phyloP scores from a whole-genome alignment of 2,797 vertebrate species.

The Urocyon cinereoargenteus region DNA sequence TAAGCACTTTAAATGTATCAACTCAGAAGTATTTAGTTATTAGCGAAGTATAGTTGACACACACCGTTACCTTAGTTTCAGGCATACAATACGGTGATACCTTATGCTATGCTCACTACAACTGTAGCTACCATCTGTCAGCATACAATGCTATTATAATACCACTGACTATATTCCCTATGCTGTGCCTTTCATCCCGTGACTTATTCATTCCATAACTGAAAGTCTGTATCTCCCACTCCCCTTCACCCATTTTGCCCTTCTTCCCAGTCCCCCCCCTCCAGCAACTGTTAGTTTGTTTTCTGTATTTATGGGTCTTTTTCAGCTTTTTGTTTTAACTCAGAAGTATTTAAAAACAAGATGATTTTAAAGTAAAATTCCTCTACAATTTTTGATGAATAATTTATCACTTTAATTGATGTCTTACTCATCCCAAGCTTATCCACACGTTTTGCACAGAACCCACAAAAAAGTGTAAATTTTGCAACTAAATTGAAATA shows the following conservation, averaged over 20 bases:
- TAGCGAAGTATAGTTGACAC: background rate
- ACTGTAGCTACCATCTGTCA: background rate
- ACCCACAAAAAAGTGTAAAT: background rate
- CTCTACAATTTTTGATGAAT: background rate
- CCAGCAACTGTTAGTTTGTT: background rate
- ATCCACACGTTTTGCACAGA: background rate
- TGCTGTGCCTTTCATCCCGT: background rate
- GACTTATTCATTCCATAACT: background rate
- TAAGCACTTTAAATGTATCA: background rate
- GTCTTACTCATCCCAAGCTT: background rate
- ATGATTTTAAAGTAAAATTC: slow-evolving; percentile 29
- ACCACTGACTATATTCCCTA: background rate
- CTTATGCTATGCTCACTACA: background rate
- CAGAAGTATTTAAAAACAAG: background rate
- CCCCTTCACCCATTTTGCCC: background rate
- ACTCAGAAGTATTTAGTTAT: background rate
- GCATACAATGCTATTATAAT: background rate
- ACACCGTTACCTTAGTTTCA: background rate
- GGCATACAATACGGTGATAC: background rate
- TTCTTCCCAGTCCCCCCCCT: background rate
- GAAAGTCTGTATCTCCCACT: background rate
- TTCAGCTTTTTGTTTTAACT: background rate
- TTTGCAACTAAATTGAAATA: slow-evolving; percentile 25
- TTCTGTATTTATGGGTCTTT: background rate
- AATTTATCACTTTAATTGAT: background rate